Conservation (phyloP, 2,888 invertebrate genomes). For the Erpobdella octoculata region DNA sequence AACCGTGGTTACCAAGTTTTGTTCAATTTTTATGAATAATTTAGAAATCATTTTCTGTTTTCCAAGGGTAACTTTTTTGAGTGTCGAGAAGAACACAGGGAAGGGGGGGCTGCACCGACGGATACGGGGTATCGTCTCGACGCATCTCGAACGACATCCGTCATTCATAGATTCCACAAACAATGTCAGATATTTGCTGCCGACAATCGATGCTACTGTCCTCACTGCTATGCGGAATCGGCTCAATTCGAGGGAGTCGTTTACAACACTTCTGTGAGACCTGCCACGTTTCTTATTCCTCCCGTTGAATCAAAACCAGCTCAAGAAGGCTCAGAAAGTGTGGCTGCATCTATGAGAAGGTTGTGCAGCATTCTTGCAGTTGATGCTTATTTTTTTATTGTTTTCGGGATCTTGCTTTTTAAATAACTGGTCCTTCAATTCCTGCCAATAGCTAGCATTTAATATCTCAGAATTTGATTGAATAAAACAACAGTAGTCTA, state of each 20-base stretch:
- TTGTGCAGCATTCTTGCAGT: neutral
- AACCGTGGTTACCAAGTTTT: too few relatives aligned
- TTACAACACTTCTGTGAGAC: conserved; percentile 56
- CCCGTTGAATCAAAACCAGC: neutral
- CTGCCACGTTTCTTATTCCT: neutral
- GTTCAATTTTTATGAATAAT: too few relatives aligned
- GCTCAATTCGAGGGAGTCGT: conserved; percentile 59
- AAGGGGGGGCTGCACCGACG: neutral
- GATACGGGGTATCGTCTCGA: neutral
- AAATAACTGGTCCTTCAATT: too few relatives aligned
- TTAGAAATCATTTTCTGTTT: neutral
- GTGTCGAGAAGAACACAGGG: neutral
- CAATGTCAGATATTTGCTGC: conserved; percentile 61
- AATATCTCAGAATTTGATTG: too few relatives aligned
- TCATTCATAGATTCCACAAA: conserved; percentile 69
- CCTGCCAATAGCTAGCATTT: too few relatives aligned
- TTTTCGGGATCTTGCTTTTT: too few relatives aligned
- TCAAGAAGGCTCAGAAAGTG: neutral
- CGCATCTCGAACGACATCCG: neutral
- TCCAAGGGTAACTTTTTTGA: conserved; percentile 7
- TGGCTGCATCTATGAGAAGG: neutral
- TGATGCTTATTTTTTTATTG: neutral
- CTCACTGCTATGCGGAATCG: conserved; percentile 65
- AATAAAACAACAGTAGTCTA: too few relatives aligned
- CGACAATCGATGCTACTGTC: conserved; percentile 59